Conservation (phyloP, 1,140 invertebrate species). For the Diachasmimorpha longicaudata region DNA sequence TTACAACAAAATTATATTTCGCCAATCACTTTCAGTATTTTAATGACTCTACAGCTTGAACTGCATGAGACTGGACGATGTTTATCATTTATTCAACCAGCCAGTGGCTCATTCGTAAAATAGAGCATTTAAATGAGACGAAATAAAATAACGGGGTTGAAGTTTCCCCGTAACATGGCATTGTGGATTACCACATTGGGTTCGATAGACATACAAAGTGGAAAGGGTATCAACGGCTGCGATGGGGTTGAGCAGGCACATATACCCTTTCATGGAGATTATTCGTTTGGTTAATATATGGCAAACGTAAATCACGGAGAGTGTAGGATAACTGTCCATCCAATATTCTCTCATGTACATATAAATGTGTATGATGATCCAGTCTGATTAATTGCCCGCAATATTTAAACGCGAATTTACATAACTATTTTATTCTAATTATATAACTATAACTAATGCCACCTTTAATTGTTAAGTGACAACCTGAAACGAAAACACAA, state of each 20-base stretch:
- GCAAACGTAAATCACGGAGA: constrained; percentile 59
- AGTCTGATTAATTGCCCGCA: not conserved
- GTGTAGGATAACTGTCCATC: constrained; percentile 33
- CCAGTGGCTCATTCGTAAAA: constrained; percentile 28
- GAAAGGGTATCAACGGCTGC: not conserved
- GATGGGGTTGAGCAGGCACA: constrained; percentile 10
- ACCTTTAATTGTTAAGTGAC: too few relatives aligned
- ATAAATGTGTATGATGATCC: not conserved
- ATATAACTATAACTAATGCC: too few relatives aligned
- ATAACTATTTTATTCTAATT: too few relatives aligned
- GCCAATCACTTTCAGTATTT: too few relatives aligned
- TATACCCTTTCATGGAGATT: constrained; percentile 59
- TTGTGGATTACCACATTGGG: not conserved
- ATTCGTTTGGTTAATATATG: constrained; percentile 60
- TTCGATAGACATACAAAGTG: not conserved
- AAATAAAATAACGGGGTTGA: constrained; percentile 18
- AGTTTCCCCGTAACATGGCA: constrained; percentile 10
- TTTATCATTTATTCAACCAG: not conserved
- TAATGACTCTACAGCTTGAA: too few relatives aligned
- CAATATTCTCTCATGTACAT: constrained; percentile 7
- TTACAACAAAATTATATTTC: too few relatives aligned
- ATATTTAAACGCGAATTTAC: not conserved
- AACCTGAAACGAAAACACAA: too few relatives aligned
- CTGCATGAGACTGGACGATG: too few relatives aligned
- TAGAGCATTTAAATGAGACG: not conserved